Conservation (phyloP, 2,113 vertebrate species). For the Ivindomyrus marchei region DNA sequence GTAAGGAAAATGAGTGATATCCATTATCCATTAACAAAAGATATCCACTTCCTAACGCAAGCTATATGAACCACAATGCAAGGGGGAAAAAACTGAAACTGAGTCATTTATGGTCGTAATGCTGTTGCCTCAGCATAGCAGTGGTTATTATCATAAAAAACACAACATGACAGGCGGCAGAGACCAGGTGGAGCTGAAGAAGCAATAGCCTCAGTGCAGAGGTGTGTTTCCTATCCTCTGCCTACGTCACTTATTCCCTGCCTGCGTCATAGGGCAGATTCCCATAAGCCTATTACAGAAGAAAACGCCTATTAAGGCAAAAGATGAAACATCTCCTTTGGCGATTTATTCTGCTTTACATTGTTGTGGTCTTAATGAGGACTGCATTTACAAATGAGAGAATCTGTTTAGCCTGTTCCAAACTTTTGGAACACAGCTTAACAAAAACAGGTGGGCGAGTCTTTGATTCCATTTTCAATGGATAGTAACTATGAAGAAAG, state of each 20-base stretch:
- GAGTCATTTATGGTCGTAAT: not conserved
- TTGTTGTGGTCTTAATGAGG: not conserved
- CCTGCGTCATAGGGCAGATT: not conserved
- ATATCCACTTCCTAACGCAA: not conserved
- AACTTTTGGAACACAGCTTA: not conserved
- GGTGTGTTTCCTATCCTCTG: not conserved
- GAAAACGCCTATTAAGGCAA: not conserved
- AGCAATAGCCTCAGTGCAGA: not conserved
- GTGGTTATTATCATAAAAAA: not conserved
- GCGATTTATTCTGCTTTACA: not conserved
- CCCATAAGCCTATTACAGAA: not conserved
- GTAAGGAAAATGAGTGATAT: not conserved
- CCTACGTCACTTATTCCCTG: not conserved
- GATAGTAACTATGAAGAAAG: slow-evolving; percentile 44
- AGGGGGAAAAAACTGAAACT: not conserved
- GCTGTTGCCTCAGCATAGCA: not conserved
- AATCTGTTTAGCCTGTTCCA: not conserved
- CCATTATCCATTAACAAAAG: not conserved
- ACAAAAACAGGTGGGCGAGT: slow-evolving; percentile 25
- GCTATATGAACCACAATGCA: not conserved
- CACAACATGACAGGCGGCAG: not conserved
- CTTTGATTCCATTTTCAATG: slow-evolving; percentile 47
- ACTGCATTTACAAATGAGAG: not conserved
- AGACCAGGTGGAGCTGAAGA: not conserved
- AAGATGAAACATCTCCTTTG: not conserved